Conservation (phyloP, 2,888 invertebrate species). For the Pristionchus fissidentatus region DNA sequence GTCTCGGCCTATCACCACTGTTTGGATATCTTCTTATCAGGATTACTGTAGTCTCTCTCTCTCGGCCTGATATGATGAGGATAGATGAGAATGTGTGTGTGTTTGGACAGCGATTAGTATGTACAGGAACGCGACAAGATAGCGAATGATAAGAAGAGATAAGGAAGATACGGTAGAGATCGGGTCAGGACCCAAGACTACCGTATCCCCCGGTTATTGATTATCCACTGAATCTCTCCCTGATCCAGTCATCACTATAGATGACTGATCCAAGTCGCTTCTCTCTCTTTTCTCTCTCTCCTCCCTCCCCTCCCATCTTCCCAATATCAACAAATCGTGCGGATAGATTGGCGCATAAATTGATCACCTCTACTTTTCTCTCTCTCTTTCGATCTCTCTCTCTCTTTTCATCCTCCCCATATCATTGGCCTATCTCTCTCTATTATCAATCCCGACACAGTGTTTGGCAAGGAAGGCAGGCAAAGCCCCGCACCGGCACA, state of each 20-base stretch:
- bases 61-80: conserved; percentile 24
- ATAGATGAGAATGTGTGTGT: conserved; percentile 27
- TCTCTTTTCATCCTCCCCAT: background rate
- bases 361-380: background rate
- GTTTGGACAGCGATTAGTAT: conserved; percentile 40
- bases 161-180: conserved; percentile 11
- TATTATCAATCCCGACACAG: background rate
- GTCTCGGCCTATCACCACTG: background rate
- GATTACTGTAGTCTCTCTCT: conserved; percentile 34
- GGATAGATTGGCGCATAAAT: conserved; percentile 33
- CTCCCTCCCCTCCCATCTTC: background rate
- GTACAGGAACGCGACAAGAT: background rate
- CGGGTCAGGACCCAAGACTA: background rate
- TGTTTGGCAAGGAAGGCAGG: background rate
- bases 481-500: background rate
- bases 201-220: background rate
- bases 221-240: background rate
- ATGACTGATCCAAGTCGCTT: too few relatives aligned
- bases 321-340: conserved; percentile 37
- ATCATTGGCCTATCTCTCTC: conserved; percentile 21
- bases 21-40: conserved; percentile 36
- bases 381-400: background rate
- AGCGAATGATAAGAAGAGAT: background rate
- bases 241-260: background rate
- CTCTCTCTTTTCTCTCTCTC: background rate